Conservation (phyloP, 2,888 invertebrate species). For the Pantelozetes paolii region DNA sequence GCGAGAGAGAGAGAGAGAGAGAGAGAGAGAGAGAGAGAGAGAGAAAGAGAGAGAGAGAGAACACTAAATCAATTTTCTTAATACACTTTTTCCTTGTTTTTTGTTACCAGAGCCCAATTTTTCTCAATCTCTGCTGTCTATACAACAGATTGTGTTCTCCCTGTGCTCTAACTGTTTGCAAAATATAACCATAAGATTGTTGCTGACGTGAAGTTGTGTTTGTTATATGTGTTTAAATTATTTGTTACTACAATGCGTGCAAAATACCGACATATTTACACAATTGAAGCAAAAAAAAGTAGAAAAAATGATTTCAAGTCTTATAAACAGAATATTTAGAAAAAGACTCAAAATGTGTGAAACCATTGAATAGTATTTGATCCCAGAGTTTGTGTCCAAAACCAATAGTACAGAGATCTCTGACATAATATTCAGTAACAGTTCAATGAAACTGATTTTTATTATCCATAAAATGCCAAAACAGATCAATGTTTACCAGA, state of each 20-base stretch:
- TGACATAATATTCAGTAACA: not conserved
- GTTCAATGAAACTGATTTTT: not conserved
- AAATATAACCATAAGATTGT: no score
- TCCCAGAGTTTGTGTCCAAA: not conserved
- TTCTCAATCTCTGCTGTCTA: no score
- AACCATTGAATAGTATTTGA: not conserved
- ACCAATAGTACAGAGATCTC: not conserved
- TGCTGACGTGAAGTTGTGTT: not conserved
- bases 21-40: no score
- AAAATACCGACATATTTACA: constrained; percentile 1
- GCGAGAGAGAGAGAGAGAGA: not conserved
- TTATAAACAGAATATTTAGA: no score
- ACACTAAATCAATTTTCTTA: no score
- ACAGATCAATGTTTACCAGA: constrained; percentile 3
- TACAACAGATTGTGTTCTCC: no score
- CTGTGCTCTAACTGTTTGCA: no score
- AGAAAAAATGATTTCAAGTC: no score
- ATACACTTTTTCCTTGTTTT: no score
- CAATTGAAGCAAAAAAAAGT: not conserved
- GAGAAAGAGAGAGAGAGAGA: no score
- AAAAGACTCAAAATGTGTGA: no score
- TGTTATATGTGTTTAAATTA: not conserved
- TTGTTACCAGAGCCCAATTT: no score
- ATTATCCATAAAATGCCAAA: constrained; percentile 1
- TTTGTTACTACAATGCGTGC: not conserved